Conservation (phyloP, 2,113 vertebrate genomes). For the Tamias sibiricus region DNA sequence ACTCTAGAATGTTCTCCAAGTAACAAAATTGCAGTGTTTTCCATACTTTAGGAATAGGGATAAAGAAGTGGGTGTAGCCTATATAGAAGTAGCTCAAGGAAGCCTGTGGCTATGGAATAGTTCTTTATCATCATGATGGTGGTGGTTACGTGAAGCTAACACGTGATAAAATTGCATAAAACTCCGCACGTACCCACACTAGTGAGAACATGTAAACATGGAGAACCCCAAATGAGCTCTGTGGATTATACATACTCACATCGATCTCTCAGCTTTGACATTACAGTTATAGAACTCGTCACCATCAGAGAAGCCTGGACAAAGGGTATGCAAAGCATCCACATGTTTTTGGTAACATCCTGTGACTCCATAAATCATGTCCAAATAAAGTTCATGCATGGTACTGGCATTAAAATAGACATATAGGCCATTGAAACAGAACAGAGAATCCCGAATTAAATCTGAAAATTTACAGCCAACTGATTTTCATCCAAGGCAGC, state of each 20-base stretch:
- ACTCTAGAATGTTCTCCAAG: constrained; percentile 32
- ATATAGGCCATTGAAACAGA: neutral
- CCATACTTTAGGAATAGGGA: neutral
- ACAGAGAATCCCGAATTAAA: neutral
- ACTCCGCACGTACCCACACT: too few relatives aligned
- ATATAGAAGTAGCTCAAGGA: neutral
- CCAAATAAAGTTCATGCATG: neutral
- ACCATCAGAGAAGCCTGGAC: neutral
- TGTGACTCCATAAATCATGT: neutral
- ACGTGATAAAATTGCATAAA: neutral
- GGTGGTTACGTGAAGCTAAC: neutral
- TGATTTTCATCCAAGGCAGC: neutral
- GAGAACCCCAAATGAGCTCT: neutral
- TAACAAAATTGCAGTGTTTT: neutral
- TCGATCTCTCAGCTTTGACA: neutral
- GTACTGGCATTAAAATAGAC: neutral
- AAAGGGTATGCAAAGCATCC: neutral
- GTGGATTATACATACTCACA: neutral
- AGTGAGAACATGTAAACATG: neutral
- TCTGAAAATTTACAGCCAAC: neutral
- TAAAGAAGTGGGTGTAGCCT: neutral
- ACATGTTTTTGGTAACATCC: neutral
- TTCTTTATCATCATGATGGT: neutral
- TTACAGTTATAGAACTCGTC: neutral
- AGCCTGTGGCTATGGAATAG: neutral